Conservation (phyloP, 2,888 invertebrate genomes). For the Dione vanillae region DNA sequence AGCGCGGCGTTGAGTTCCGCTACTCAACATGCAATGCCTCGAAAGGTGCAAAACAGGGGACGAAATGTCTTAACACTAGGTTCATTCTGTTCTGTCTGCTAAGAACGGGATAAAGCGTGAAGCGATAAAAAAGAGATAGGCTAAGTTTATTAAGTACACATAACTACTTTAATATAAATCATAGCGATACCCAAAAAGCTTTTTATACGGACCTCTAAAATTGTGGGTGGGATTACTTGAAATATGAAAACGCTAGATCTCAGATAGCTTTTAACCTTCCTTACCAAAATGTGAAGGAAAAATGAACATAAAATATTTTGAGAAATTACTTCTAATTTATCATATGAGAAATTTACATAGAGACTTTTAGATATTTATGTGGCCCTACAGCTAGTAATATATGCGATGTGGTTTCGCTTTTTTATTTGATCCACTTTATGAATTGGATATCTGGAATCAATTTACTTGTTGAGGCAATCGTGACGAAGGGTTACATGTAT, state of each 20-base stretch:
- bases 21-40: background rate
- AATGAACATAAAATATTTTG: slow-evolving; percentile 13
- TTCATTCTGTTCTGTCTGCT: too few species aligned
- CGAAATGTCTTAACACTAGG: background rate
- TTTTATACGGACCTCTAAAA: slow-evolving; percentile 8
- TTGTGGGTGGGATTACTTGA: slow-evolving; percentile 9
- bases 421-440: background rate
- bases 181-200: background rate
- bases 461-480: too few species aligned
- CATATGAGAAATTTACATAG: slow-evolving; percentile 21
- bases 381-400: background rate
- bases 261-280: slow-evolving; percentile 9
- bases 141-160: background rate
- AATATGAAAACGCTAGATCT: slow-evolving; percentile 23
- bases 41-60: background rate
- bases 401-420: background rate
- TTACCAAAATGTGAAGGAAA: slow-evolving; percentile 17
- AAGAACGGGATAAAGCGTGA: too few species aligned
- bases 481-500: too few species aligned
- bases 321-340: slow-evolving; percentile 25
- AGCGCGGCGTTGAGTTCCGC: background rate
- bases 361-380: background rate
- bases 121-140: background rate
- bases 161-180: background rate
- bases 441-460: too few species aligned